phyloP scores from a whole-genome alignment of 2,888 invertebrate species.

The Epinotia nisella region DNA sequence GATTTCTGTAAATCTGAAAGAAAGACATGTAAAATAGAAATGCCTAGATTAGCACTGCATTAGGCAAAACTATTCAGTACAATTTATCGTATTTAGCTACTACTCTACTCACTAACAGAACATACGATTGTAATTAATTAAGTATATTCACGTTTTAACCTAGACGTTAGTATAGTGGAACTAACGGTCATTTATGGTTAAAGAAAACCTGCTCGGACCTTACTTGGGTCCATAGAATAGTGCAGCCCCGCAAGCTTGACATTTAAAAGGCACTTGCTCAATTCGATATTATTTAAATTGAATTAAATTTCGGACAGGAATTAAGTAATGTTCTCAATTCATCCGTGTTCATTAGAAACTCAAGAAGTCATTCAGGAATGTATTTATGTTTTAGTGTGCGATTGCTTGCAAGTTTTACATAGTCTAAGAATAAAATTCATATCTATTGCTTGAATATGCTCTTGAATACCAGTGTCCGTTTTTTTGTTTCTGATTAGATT shows the following conservation, averaged over 20 bases:
- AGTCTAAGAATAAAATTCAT: too few relatives aligned
- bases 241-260: not conserved
- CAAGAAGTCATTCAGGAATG: too few relatives aligned
- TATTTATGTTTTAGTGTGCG: too few relatives aligned
- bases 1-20: not conserved
- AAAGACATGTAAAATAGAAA: not conserved
- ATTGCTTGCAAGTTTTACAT: too few relatives aligned
- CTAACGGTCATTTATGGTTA: slow-evolving; percentile 1
- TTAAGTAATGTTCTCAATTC: too few relatives aligned
- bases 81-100: not conserved
- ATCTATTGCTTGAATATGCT: too few relatives aligned
- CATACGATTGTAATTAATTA: not conserved
- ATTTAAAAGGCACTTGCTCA: not conserved
- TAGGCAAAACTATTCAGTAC: not conserved
- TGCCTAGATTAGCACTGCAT: not conserved
- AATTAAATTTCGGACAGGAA: too few relatives aligned
- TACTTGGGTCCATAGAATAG: not conserved
- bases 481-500: not conserved
- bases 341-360: too few relatives aligned
- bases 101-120: not conserved
- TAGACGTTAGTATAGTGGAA: slow-evolving; percentile 1
- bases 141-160: not conserved
- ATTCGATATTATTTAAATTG: not conserved
- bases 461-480: too few relatives aligned
- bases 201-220: slow-evolving; percentile 12